phyloP scores from a whole-genome alignment of 2,113 vertebrate species.

The Coregonus clupeaformis region DNA sequence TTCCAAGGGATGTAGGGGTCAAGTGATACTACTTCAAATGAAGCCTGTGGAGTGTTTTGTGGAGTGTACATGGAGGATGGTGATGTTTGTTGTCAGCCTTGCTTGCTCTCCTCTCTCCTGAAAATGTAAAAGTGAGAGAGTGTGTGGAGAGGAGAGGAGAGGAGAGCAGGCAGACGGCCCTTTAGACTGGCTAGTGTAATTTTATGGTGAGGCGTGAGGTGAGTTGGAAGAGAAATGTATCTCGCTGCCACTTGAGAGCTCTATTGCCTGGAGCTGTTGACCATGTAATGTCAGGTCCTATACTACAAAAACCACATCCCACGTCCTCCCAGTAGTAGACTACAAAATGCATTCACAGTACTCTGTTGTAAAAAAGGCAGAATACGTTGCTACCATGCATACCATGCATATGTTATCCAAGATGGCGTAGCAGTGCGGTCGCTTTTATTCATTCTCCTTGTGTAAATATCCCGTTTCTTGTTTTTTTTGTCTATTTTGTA shows the following conservation, averaged over 20 bases:
- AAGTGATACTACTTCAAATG: conserved; percentile 63
- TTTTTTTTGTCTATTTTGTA: too few relatives aligned
- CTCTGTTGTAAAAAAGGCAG: too few relatives aligned
- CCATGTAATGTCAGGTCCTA: conserved; percentile 64
- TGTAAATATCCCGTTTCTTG: too few relatives aligned
- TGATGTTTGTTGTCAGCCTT: conserved; percentile 39
- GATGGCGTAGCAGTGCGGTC: too few relatives aligned
- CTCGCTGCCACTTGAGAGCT: conserved; percentile 66
- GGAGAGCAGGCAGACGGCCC: conserved; percentile 39
- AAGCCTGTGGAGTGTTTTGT: conserved; percentile 56
- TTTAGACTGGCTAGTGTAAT: conserved; percentile 61
- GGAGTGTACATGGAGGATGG: conserved; percentile 29
- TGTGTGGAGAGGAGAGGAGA: conserved; percentile 41
- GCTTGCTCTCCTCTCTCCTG: background rate
- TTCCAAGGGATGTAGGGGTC: conserved; percentile 59
- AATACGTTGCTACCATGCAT: too few relatives aligned
- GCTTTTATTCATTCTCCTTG: too few relatives aligned
- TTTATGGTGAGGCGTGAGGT: conserved; percentile 67
- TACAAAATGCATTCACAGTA: background rate
- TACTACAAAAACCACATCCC: conserved; percentile 40
- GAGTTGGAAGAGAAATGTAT: conserved; percentile 70
- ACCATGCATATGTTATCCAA: too few relatives aligned
- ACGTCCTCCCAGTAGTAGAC: too few relatives aligned
- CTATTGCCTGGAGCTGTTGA: conserved; percentile 67
- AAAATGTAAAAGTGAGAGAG: conserved; percentile 48